Percentiles rank a stretch among this genome's conserved stretches.
Evolutionary conservation across 2,113 vertebrate genomes (phyloP).

Genomic region (Indicator indicator): DNA sequence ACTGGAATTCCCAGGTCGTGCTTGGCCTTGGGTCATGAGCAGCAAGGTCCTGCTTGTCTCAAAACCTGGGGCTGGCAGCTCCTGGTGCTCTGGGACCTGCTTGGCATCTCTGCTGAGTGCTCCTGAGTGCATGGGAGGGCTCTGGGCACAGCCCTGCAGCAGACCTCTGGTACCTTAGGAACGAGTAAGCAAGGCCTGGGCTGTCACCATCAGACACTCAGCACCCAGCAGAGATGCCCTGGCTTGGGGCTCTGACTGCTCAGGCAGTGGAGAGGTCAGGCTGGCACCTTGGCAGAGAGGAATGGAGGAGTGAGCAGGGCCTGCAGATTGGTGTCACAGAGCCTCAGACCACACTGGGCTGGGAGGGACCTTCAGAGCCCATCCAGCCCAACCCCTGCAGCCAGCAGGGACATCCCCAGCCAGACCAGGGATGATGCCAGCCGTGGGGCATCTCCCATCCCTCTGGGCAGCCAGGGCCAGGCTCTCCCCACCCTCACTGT

Average conservation of each 20-base stretch:
- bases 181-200: background rate
- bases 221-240: accelerated
- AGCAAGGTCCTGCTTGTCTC: background rate
- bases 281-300: background rate
- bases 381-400: background rate
- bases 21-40: background rate
- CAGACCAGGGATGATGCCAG: too few relatives aligned
- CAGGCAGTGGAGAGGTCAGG: background rate
- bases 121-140: background rate
- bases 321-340: background rate
- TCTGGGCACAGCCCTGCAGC: background rate
- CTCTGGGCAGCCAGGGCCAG: too few relatives aligned
- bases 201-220: background rate
- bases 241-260: background rate
- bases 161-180: background rate
- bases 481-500: too few relatives aligned
- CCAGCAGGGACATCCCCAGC: background rate
- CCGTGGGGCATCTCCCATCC: too few relatives aligned
- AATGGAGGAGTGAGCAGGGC: background rate
- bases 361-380: background rate
- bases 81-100: background rate
- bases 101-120: background rate
- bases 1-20: constrained; percentile 25
- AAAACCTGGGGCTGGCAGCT: background rate
- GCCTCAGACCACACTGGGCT: background rate